Evolutionary conservation across 2,113 vertebrate genomes (phyloP).

Genomic region (Heptranchias perlo): DNA sequence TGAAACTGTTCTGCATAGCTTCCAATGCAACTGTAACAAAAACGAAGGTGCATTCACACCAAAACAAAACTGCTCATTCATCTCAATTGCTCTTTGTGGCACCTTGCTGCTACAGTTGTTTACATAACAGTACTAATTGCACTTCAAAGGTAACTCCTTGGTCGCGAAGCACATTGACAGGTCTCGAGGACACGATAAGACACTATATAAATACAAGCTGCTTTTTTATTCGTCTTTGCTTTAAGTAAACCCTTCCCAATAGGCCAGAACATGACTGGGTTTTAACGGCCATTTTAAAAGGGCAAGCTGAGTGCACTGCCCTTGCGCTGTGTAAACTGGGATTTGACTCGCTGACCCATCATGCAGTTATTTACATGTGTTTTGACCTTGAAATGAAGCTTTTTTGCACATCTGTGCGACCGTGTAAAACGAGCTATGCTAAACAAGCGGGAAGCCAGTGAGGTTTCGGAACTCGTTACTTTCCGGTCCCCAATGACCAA

Average conservation of each 20-base stretch:
- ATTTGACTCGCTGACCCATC: background rate
- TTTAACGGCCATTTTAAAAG: conserved; percentile 24
- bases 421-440: background rate
- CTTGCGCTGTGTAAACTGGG: background rate
- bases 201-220: background rate
- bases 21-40: background rate
- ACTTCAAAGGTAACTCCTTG: conserved; percentile 12
- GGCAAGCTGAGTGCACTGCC: background rate
- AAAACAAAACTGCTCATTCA: background rate
- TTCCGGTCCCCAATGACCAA: background rate
- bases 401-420: background rate
- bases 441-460: background rate
- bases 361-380: background rate
- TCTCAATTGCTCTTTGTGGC: background rate
- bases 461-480: background rate
- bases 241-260: background rate
- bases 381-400: background rate
- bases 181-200: too few species aligned
- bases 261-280: background rate
- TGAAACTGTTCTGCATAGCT: background rate
- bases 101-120: background rate
- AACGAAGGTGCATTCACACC: background rate
- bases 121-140: background rate
- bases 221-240: background rate
- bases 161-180: background rate